phyloP scores from a whole-genome alignment of 1,140 invertebrate genomes.

The Ridgeia piscesae region DNA sequence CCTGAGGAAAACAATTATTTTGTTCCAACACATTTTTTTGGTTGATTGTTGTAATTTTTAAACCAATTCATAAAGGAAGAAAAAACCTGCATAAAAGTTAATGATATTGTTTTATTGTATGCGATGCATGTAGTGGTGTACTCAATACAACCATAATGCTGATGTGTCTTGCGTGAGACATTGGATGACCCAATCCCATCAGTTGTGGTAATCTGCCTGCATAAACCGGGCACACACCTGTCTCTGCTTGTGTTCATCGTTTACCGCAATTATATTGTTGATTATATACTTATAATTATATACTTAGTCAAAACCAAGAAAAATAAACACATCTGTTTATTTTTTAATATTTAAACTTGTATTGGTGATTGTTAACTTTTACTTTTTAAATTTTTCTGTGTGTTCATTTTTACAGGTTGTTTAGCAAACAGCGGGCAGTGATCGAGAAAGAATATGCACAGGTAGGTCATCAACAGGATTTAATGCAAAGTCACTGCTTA shows the following conservation, averaged over 20 bases:
- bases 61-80: too few species aligned
- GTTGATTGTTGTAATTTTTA: neutral
- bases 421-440: slow-evolving; percentile 84
- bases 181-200: neutral
- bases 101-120: neutral
- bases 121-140: neutral
- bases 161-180: neutral
- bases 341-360: too few species aligned
- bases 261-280: neutral
- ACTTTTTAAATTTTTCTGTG: too few species aligned
- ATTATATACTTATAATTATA: neutral
- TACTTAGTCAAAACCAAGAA: neutral
- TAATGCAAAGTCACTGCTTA: neutral
- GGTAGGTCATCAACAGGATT: slow-evolving; percentile 61
- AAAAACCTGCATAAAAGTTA: neutral
- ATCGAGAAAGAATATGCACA: slow-evolving; percentile 95
- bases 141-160: neutral
- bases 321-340: neutral
- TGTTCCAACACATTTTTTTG: too few species aligned
- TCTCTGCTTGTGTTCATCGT: neutral
- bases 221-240: neutral
- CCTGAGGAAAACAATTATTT: too few species aligned
- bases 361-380: too few species aligned
- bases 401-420: slow-evolving; percentile 68
- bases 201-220: neutral